Base-by-base conservation (phyloP, 2,888 invertebrate genomes). In the Mimas tiliae region DNA sequence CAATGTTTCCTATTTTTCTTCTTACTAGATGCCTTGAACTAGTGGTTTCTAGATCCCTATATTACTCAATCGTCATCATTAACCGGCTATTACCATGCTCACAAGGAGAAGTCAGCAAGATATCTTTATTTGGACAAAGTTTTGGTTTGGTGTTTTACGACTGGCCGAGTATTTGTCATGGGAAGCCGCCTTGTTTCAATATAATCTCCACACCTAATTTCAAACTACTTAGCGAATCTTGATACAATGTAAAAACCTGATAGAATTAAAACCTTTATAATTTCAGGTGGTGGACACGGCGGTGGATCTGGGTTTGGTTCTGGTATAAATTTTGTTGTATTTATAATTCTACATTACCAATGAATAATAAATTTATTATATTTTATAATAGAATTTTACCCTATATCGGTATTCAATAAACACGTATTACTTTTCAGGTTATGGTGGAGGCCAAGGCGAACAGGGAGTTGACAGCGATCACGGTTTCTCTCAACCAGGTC, bases 291-390 rank as follows among this genome's bases (percentile, higher is more conserved):
- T 42, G 78, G 72, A n/a, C 75, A 73, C 47, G 79, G 80, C 27
- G 80, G 82, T 14, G 80, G 80, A 6, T 73, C 72, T 68, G 81
- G 79, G n/a, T 87, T 84, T 75, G 87, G 86, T 64, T 74, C 78
- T 67, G 89, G 89, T 89, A 82, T 38, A 38, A 63, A 64, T 53
- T 21, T 63, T 27, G 27, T 27, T 27, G 27, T 27, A 27, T 27
- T 27, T 27, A 27, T 27, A 27, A 27, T 27, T 4, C 27, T 27
- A 27, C 27, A 27, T 27, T n/a, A n/a, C n/a, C n/a, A n/a, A n/a
- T n/a, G n/a, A n/a, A n/a, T n/a, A n/a, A n/a, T n/a, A n/a, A n/a
- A n/a, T n/a, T 27, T 27, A 27, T 27, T 27, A 27, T 27, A 27
- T 27, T 4, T 27, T 1, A 27, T 27, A 27, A 3, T 4, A 27